Percentiles rank a stretch among this genome's conserved stretches.
These are phyloP conservation scores for Drosophila obscura DNA, from an alignment of 1,140 invertebrate genomes.

Conservation along the genomic window DNA sequence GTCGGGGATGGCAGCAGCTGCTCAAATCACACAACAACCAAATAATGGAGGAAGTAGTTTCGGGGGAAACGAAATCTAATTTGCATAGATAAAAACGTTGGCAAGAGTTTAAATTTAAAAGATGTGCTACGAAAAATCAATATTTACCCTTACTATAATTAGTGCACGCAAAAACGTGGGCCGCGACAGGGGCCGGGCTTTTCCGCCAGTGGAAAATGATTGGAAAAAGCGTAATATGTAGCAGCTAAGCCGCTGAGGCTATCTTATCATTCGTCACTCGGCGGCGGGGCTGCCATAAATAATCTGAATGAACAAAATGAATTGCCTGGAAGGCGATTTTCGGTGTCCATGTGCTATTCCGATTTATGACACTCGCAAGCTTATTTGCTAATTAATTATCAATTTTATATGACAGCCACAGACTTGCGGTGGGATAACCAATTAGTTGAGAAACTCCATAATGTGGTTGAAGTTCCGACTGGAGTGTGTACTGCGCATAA, in stretches of 20 bases:
- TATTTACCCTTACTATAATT: too few relatives aligned
- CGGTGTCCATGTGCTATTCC: slow-evolving; percentile 31
- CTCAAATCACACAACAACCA: not conserved
- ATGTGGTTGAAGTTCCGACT: not conserved
- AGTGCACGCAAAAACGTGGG: too few relatives aligned
- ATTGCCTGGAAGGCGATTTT: slow-evolving; percentile 8
- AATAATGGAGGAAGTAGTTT: not conserved
- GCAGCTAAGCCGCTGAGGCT: slow-evolving; percentile 5
- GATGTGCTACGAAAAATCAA: too few relatives aligned
- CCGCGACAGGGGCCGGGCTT: too few relatives aligned
- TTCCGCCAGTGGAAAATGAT: slow-evolving; percentile 4
- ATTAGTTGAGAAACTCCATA: slow-evolving; percentile 6
- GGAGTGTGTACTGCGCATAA: not conserved
- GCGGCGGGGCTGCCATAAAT: slow-evolving; percentile 31
- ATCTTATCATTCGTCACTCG: slow-evolving; percentile 39
- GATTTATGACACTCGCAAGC: slow-evolving; percentile 42
- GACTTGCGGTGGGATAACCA: slow-evolving; percentile 5
- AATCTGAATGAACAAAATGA: slow-evolving; percentile 38
- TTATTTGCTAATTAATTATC: slow-evolving; percentile 58
- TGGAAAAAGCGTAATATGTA: not conserved
- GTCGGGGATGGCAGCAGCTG: not conserved
- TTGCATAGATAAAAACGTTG: too few relatives aligned
- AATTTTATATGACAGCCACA: slow-evolving; percentile 33
- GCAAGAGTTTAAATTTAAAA: too few relatives aligned
- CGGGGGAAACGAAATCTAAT: too few relatives aligned